Conservation (phyloP, 2,113 vertebrate genomes). For the Sinocyclocheilus anshuiensis region DNA sequence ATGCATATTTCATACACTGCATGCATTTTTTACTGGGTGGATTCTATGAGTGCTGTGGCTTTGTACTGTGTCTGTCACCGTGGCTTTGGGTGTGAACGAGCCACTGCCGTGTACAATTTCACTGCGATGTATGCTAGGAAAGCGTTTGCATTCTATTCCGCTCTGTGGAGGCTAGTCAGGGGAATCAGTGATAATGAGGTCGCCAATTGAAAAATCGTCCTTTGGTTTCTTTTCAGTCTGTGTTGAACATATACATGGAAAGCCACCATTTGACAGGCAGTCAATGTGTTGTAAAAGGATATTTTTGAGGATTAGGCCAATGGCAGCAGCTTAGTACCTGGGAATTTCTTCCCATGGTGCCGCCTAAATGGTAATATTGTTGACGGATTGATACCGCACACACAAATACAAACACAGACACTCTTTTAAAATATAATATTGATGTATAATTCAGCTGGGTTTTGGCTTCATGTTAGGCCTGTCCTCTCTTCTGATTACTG, state of each 20-base stretch:
- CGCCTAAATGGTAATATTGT: background rate
- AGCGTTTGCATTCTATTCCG: conserved; percentile 13
- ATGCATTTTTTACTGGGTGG: conserved; percentile 72
- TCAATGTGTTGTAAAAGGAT: conserved; percentile 24
- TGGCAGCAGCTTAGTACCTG: background rate
- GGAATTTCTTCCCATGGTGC: background rate
- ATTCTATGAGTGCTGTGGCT: conserved; percentile 67
- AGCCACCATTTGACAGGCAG: background rate
- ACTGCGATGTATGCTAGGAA: conserved; percentile 17
- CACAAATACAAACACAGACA: conserved; percentile 2
- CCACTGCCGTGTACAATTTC: conserved; percentile 21
- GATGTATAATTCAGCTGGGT: conserved; percentile 23
- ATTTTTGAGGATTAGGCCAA: conserved; percentile 21
- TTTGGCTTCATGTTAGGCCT: background rate
- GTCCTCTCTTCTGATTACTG: conserved; percentile 30
- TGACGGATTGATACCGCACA: background rate
- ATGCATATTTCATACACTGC: conserved; percentile 65
- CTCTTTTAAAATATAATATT: background rate
- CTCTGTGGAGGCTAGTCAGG: background rate
- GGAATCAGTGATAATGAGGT: conserved; percentile 26
- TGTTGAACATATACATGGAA: conserved; percentile 20
- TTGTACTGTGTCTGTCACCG: conserved; percentile 59
- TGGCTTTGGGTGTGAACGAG: conserved; percentile 41
- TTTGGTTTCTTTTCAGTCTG: conserved; percentile 18
- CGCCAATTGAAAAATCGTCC: conserved; percentile 9